phyloP scores from a whole-genome alignment of 2,888 invertebrate species.

The Chymomyza amoena region DNA sequence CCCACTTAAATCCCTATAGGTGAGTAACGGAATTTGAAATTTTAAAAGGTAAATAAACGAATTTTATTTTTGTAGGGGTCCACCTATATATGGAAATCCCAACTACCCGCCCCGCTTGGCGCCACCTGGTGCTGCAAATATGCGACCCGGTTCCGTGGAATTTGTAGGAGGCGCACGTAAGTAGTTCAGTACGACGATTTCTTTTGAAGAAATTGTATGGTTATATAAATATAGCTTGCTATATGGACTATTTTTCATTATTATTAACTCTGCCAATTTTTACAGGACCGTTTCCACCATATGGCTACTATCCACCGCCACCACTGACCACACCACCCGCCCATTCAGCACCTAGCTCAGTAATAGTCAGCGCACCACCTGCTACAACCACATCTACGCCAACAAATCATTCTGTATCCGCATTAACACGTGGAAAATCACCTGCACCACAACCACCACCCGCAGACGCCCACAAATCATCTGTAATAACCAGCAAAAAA shows the following conservation, averaged over 20 bases:
- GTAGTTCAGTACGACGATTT: constrained; percentile 22
- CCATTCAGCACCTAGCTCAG: constrained; percentile 63
- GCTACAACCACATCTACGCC: constrained; percentile 57
- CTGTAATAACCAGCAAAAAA: constrained; percentile 70
- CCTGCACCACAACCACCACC: constrained; percentile 35
- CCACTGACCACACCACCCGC: constrained; percentile 69
- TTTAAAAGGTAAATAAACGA: neutral
- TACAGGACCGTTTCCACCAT: constrained; percentile 67
- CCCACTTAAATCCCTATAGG: constrained; percentile 77
- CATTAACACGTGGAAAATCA: constrained; percentile 56
- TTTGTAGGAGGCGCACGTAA: constrained; percentile 72
- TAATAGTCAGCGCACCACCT: constrained; percentile 68
- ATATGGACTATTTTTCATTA: neutral
- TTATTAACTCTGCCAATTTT: neutral
- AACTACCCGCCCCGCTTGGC: constrained; percentile 73
- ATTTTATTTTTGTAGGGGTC: constrained; percentile 47
- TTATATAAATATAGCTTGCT: no score
- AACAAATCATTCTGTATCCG: constrained; percentile 72
- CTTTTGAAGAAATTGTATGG: no score
- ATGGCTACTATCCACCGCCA: constrained; percentile 76
- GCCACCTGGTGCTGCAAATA: constrained; percentile 58
- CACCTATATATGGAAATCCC: constrained; percentile 76
- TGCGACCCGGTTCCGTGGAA: constrained; percentile 68
- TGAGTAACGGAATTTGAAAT: constrained; percentile 27
- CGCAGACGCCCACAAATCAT: constrained; percentile 49